Conservation (phyloP, 2,113 vertebrate genomes). For the Zapornia atra region DNA sequence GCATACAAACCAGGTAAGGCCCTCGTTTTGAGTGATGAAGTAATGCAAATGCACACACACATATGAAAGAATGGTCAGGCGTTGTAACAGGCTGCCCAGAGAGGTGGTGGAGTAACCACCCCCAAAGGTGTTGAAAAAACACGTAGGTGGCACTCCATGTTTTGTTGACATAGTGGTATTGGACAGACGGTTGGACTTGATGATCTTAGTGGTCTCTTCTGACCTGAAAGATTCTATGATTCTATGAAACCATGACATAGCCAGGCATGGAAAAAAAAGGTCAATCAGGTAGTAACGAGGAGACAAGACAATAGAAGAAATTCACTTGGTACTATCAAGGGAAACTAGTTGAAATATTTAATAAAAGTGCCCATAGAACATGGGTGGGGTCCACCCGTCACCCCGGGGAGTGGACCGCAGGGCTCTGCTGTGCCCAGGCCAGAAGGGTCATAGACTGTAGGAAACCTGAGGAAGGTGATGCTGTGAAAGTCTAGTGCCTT, state of each 20-base stretch:
- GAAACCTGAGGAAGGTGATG: neutral
- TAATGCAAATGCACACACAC: neutral
- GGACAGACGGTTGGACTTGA: too few species aligned
- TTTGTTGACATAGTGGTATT: too few species aligned
- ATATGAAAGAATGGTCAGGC: neutral
- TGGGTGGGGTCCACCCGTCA: rapidly evolving
- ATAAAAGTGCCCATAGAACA: neutral
- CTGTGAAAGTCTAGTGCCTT: neutral
- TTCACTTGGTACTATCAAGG: neutral
- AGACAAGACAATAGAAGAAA: neutral
- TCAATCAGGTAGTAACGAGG: neutral
- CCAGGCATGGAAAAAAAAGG: neutral
- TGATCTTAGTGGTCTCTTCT: too few species aligned
- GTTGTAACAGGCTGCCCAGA: too few species aligned
- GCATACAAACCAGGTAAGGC: neutral
- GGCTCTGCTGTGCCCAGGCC: neutral
- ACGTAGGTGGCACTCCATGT: too few species aligned
- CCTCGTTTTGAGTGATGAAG: neutral
- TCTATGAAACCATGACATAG: neutral
- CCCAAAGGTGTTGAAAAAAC: too few species aligned
- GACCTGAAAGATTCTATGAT: too few species aligned
- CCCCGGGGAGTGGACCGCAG: neutral
- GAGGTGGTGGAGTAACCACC: too few species aligned
- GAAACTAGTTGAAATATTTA: neutral
- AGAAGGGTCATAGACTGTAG: neutral